Evolutionary conservation across 2,113 vertebrate species (phyloP).

Genomic region (Pseudonaja textilis): DNA sequence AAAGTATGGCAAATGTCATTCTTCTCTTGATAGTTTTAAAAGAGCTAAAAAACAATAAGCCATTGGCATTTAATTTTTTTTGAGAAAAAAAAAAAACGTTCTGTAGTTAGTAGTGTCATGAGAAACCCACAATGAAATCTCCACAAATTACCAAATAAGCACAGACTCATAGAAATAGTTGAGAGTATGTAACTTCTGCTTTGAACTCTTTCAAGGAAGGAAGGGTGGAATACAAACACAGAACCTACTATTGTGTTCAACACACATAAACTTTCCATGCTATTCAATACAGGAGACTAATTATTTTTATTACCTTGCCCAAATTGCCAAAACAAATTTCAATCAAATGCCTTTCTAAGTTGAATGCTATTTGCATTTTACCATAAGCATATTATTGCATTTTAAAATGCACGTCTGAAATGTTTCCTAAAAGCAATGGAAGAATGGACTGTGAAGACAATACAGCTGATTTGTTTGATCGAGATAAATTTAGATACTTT

Average conservation of each 20-base stretch:
- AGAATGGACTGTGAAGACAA: neutral
- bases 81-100: neutral
- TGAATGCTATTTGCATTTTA: neutral
- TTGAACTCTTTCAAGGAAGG: neutral
- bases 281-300: neutral
- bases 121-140: neutral
- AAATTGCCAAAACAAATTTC: neutral
- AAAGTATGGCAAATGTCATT: neutral
- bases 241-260: neutral
- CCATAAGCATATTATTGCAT: neutral
- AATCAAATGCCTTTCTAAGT: neutral
- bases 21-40: neutral
- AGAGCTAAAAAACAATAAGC: neutral
- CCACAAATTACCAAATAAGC: neutral
- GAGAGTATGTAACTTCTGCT: neutral
- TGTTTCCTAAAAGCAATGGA: neutral
- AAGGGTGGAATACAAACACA: neutral
- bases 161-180: neutral
- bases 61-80: neutral
- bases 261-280: neutral
- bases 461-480: neutral
- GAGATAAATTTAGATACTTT: neutral
- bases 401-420: neutral
- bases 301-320: neutral
- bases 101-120: neutral